Evolutionary conservation across 2,797 vertebrate genomes (phyloP).

Genomic region (Sphaeramia orbicularis): DNA sequence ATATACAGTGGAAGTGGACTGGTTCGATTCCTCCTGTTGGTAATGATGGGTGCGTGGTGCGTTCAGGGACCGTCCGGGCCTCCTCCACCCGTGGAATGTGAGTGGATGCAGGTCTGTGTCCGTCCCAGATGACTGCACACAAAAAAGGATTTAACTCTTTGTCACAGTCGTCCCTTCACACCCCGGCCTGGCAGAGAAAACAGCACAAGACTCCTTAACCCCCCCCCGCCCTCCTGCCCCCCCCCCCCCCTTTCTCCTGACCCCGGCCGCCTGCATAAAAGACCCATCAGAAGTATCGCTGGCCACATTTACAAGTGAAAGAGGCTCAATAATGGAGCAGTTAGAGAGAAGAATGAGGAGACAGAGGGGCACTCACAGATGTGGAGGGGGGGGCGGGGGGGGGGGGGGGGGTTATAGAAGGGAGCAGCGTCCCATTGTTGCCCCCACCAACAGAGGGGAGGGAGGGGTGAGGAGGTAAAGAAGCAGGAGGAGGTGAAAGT

Average conservation of each 20-base stretch:
- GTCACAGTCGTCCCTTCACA: slow-evolving; percentile 75
- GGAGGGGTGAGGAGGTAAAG: slow-evolving; percentile 45
- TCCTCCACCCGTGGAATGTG: too few relatives aligned
- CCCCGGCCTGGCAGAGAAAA: slow-evolving; percentile 63
- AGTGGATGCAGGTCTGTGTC: too few relatives aligned
- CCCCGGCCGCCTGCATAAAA: slow-evolving; percentile 83
- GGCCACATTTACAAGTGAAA: slow-evolving; percentile 88
- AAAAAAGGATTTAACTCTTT: slow-evolving; percentile 84
- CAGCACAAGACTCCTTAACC: slow-evolving; percentile 66
- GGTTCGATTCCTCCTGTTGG: too few relatives aligned
- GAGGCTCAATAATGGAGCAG: slow-evolving; percentile 85
- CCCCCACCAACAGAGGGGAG: slow-evolving; percentile 48
- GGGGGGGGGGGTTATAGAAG: slow-evolving; percentile 20
- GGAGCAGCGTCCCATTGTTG: slow-evolving; percentile 77
- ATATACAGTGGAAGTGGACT: too few relatives aligned
- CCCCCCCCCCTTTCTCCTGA: slow-evolving; percentile 74
- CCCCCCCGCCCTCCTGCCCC: slow-evolving; percentile 22
- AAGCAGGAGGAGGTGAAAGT: slow-evolving; percentile 48
- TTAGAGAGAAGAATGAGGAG: slow-evolving; percentile 85
- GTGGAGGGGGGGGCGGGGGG: slow-evolving; percentile 72
- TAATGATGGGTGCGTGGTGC: too few relatives aligned
- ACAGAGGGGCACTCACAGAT: slow-evolving; percentile 87
- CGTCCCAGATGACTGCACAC: slow-evolving; percentile 84
- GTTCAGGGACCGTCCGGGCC: too few relatives aligned
- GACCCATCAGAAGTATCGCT: slow-evolving; percentile 85